Evolutionary conservation across 2,888 invertebrate genomes (phyloP).

Genomic region (Saturnia pavonia): DNA sequence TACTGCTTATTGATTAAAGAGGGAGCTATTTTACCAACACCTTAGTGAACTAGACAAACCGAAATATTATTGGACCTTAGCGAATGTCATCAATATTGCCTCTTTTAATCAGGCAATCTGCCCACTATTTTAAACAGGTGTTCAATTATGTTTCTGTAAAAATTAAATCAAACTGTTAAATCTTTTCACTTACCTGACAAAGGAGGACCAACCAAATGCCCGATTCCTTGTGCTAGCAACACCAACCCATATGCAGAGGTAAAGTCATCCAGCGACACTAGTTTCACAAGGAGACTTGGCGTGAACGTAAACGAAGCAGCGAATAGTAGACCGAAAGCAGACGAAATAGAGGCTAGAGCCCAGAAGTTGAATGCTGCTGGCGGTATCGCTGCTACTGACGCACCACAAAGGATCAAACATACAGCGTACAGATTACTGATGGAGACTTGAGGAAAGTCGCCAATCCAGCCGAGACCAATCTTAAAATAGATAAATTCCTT

Average conservation of each 20-base stretch:
- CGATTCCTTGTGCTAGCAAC: conserved; percentile 94
- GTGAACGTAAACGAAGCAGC: conserved; percentile 96
- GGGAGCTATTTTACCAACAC: background rate
- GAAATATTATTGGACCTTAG: no score
- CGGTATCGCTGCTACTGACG: conserved; percentile 83
- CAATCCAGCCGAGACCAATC: conserved; percentile 93
- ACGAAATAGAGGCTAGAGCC: conserved; percentile 75
- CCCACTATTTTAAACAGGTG: background rate
- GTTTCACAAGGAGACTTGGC: conserved; percentile 92
- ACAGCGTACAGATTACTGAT: conserved; percentile 91
- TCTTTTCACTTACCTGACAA: conserved; percentile 85
- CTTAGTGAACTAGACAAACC: background rate
- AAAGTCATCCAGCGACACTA: conserved; percentile 94
- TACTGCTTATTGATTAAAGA: background rate
- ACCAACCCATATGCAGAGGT: conserved; percentile 96
- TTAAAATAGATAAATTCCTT: conserved; percentile 46
- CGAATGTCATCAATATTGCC: no score
- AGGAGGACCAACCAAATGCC: conserved; percentile 95
- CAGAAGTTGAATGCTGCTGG: conserved; percentile 74
- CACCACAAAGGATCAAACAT: conserved; percentile 87
- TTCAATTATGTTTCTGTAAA: background rate
- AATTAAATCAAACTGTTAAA: background rate
- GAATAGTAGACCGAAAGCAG: conserved; percentile 93
- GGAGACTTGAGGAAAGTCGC: conserved; percentile 92
- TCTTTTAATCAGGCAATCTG: background rate